Evolutionary conservation across 1,140 invertebrate genomes (phyloP).

Genomic region (Teleopsis dalmanni): DNA sequence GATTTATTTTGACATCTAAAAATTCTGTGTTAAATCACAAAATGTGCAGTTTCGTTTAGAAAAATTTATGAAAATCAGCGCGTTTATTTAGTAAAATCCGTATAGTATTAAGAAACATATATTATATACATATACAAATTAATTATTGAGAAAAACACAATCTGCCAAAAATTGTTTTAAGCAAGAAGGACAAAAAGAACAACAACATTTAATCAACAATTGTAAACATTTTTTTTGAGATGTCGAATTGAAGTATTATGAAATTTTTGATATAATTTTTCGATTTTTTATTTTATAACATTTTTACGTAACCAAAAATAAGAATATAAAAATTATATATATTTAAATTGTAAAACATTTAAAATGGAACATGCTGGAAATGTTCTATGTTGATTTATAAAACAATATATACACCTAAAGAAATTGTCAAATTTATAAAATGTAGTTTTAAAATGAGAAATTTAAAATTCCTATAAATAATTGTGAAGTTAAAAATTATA

Average conservation of each 20-base stretch:
- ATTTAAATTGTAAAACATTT: not conserved
- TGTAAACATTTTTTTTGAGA: not conserved
- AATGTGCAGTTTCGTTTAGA: too few species aligned
- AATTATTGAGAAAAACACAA: too few species aligned
- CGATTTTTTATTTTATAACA: constrained; percentile 10
- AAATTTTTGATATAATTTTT: constrained; percentile 9
- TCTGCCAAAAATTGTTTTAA: not conserved
- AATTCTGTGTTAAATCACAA: too few species aligned
- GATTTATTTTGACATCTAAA: too few species aligned
- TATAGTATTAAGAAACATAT: too few species aligned
- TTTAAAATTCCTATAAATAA: not conserved
- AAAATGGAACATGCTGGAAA: constrained; percentile 10
- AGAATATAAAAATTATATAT: constrained; percentile 4
- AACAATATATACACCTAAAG: too few species aligned
- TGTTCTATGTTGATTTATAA: constrained; percentile 7
- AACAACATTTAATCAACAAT: constrained; percentile 8
- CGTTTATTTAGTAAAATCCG: too few species aligned
- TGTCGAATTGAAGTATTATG: constrained; percentile 9
- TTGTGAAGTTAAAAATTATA: not conserved
- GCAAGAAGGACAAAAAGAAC: too few species aligned
- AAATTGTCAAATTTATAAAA: constrained; percentile 4
- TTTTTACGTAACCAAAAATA: constrained; percentile 7
- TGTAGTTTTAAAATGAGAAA: not conserved
- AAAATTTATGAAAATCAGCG: too few species aligned
- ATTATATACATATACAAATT: too few species aligned